Conservation (phyloP, 2,797 vertebrate species). For the Schizothorax lantsangensis region DNA sequence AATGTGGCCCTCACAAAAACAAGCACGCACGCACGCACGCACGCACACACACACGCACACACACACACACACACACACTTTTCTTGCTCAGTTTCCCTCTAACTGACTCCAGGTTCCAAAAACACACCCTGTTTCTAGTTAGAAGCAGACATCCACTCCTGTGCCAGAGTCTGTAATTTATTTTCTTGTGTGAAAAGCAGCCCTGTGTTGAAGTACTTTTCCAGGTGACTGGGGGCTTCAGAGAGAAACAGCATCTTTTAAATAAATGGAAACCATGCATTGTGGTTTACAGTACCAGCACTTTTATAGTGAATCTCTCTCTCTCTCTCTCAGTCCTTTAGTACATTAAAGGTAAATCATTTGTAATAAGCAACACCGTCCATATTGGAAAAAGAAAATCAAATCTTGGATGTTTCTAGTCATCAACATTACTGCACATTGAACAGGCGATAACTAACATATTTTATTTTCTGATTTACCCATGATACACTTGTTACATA, state of each 20-base stretch:
- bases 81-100: constrained; percentile 49
- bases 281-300: constrained; percentile 12
- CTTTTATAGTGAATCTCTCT: neutral
- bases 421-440: neutral
- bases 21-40: neutral
- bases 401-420: neutral
- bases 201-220: constrained; percentile 53
- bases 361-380: neutral
- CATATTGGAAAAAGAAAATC: neutral
- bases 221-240: constrained; percentile 45
- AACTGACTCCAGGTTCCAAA: constrained; percentile 51
- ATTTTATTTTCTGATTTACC: neutral
- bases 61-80: neutral
- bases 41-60: neutral
- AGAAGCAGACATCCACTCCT: constrained; percentile 52
- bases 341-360: neutral
- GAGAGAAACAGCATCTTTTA: constrained; percentile 11
- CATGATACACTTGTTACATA: neutral
- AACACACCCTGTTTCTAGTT: constrained; percentile 53
- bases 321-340: neutral
- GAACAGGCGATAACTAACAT: neutral
- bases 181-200: constrained; percentile 47
- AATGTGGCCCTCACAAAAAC: neutral
- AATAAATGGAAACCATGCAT: constrained; percentile 35
- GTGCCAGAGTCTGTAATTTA: constrained; percentile 56